Conservation (phyloP, 2,113 vertebrate species). For the Salminus brasiliensis region DNA sequence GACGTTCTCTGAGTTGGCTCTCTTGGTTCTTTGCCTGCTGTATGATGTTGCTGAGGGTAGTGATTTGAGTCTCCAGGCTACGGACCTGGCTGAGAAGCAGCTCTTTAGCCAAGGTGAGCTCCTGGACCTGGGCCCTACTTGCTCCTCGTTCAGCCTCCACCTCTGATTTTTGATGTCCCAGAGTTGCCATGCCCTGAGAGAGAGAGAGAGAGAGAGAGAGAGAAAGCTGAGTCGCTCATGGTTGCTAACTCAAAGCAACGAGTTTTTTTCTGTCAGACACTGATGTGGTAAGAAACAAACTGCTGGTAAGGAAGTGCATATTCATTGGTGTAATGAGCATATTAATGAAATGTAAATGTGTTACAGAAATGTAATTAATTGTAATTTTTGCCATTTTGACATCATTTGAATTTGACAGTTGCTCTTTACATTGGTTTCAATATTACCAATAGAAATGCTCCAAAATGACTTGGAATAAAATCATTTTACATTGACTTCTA, state of each 20-base stretch:
- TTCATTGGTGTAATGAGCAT: too few relatives aligned
- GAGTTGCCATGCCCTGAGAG: conserved; percentile 58
- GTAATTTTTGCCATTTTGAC: background rate
- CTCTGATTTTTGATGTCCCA: conserved; percentile 60
- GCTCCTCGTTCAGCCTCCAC: conserved; percentile 59
- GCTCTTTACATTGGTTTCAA: too few relatives aligned
- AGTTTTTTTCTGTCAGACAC: background rate
- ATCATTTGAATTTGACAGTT: too few relatives aligned
- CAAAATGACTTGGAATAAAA: too few relatives aligned
- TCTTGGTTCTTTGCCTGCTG: conserved; percentile 65
- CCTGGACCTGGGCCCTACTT: conserved; percentile 59
- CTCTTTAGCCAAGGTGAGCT: conserved; percentile 67
- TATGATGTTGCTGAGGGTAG: conserved; percentile 63
- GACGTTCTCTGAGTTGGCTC: conserved; percentile 65
- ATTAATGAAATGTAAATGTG: background rate
- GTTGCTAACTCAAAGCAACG: background rate
- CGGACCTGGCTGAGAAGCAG: conserved; percentile 64
- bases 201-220: background rate
- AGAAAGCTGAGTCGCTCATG: background rate
- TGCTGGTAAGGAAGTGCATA: background rate
- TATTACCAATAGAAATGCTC: too few relatives aligned
- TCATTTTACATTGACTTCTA: too few relatives aligned
- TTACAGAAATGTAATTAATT: background rate
- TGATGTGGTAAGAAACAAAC: background rate
- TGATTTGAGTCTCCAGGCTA: conserved; percentile 67